Base-by-base conservation (phyloP, 2,888 invertebrate genomes). In the Mystacides longicornis region DNA sequence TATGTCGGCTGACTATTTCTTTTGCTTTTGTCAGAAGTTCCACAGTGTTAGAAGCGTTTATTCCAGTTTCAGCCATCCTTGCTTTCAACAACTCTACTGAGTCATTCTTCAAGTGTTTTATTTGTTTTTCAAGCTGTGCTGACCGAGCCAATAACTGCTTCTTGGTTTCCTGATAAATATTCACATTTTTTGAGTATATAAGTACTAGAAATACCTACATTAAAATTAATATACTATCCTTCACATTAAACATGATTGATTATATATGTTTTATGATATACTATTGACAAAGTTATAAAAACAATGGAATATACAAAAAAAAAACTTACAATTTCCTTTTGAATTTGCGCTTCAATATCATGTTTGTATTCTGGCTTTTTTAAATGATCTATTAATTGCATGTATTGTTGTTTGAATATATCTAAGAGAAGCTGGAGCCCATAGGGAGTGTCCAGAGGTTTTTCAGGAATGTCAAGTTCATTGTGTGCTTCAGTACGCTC, bases 91-190 rank as follows among this genome's bases (percentile, higher is more conserved):
- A 75, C 23, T 87, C 87, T 16, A 94, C 92, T 67, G 95, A 93
- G 69, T 96, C 95, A 65, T 90, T 89, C 62, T 94, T 93, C 60
- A 97, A 75, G 58, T 91, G 88, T 69, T 87, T 89, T 61, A 96
- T 93, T 77, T 95, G 93, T 69, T 93, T 93, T 67, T 95, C 93
- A 64, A 96, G 74, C 70, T 93, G 92, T n/a, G 87, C 87, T 45
- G 89, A 89, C 56, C 93, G 83, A 55, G 85, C 87, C 70, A 87
- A 87, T 60, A 94, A 72, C 65, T 87, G 86, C 64, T 86, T 82
- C 71, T 93, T 92, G 56, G 87, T 81, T 66, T 89, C 87, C 81
- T 86, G 73, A 37, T 3, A 37, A 37, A 37, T 37, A 14, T 7
- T n/a, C 14, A 37, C 14, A 14, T 37, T 37, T n/a, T 3, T 7